Percentiles rank a stretch among this genome's conserved stretches.
Evolutionary conservation across 2,113 vertebrate genomes (phyloP).

Genomic region (Hoplias malabaricus): DNA sequence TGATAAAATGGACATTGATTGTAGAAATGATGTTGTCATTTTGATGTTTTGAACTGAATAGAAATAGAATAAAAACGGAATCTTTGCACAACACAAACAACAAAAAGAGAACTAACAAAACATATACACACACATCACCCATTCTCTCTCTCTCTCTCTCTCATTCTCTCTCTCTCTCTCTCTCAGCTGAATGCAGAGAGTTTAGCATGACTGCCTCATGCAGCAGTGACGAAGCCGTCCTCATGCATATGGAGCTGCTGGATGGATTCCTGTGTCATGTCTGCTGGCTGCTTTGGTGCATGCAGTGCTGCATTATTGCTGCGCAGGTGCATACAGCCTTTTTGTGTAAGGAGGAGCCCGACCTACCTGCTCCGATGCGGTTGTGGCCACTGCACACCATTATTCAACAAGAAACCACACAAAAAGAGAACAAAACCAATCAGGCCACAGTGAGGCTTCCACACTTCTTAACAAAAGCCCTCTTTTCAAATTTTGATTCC

Average conservation of each 20-base stretch:
- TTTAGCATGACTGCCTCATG: conserved; percentile 52
- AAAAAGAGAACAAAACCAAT: conserved; percentile 27
- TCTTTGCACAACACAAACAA: not conserved
- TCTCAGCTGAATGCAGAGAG: not conserved
- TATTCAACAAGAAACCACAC: conserved; percentile 58
- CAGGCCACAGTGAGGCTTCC: not conserved
- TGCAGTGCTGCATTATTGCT: not conserved
- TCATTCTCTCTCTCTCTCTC: not conserved
- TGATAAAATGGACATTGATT: too few relatives aligned
- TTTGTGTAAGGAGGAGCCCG: not conserved
- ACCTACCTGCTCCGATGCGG: conserved; percentile 83
- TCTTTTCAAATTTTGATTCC: too few relatives aligned
- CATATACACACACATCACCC: not conserved
- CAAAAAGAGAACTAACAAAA: not conserved
- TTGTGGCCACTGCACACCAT: conserved; percentile 82
- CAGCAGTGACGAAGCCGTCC: conserved; percentile 46
- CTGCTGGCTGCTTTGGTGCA: not conserved
- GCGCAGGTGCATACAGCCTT: not conserved
- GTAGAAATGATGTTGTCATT: too few relatives aligned
- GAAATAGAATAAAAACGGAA: too few relatives aligned
- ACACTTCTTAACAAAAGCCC: too few relatives aligned
- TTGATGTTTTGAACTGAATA: too few relatives aligned
- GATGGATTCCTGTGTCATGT: too few relatives aligned
- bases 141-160: not conserved
- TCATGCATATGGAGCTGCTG: not conserved